phyloP scores from a whole-genome alignment of 2,797 vertebrate species.

The Sebastes baramenuke region DNA sequence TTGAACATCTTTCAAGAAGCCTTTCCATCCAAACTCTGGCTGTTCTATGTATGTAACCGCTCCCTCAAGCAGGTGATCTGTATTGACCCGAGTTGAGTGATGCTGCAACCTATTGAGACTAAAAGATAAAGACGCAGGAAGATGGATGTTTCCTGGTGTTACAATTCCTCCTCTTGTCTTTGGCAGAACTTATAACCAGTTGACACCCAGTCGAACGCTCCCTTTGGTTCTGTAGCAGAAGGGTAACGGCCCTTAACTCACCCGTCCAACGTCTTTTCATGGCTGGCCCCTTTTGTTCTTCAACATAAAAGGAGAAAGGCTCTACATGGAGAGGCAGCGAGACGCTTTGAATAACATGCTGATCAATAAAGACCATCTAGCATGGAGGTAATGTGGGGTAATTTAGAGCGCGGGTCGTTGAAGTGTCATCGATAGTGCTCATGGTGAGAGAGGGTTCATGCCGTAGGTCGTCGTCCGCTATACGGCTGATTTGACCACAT shows the following conservation, averaged over 20 bases:
- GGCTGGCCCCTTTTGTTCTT: conserved; percentile 66
- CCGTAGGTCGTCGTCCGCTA: conserved; percentile 21
- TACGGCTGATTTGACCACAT: neutral
- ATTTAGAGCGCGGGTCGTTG: conserved; percentile 37
- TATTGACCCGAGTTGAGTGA: conserved; percentile 52
- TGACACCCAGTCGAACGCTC: conserved; percentile 61
- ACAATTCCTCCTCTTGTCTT: conserved; percentile 22
- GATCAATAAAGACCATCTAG: conserved; percentile 77
- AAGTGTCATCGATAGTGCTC: conserved; percentile 53
- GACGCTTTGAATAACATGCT: conserved; percentile 70
- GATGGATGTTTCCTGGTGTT: conserved; percentile 47
- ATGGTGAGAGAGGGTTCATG: conserved; percentile 39
- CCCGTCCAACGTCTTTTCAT: conserved; percentile 55
- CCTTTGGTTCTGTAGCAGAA: conserved; percentile 43
- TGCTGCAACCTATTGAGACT: conserved; percentile 27
- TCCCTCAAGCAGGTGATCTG: conserved; percentile 25
- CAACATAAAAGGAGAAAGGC: conserved; percentile 66
- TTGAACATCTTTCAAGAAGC: neutral
- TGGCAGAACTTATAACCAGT: conserved; percentile 27
- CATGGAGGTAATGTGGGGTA: conserved; percentile 55
- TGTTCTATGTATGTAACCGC: neutral
- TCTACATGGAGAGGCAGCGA: conserved; percentile 27
- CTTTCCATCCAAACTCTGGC: conserved; percentile 3
- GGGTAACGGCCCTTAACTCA: conserved; percentile 64
- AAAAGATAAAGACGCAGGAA: conserved; percentile 39